phyloP scores from a whole-genome alignment of 2,888 invertebrate genomes.

The Subacronicta megacephala region DNA sequence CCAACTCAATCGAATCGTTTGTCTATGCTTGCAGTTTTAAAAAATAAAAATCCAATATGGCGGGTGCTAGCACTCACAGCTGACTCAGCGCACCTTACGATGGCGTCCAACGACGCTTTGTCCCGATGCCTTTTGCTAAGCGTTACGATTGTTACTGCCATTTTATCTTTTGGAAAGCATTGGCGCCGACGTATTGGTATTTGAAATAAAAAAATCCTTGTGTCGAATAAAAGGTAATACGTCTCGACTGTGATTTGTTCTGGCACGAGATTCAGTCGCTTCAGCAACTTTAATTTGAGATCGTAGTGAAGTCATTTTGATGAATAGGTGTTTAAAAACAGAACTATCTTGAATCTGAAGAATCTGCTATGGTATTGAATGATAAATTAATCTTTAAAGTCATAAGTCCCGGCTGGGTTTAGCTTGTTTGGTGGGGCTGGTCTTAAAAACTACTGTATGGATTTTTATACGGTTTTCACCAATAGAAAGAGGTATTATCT shows the following conservation, averaged over 20 bases:
- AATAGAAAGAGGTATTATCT: no score
- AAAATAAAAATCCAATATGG: conserved; percentile 80
- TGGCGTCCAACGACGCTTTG: conserved; percentile 65
- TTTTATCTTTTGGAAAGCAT: conserved; percentile 64
- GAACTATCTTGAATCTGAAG: no score
- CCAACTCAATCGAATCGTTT: conserved; percentile 68
- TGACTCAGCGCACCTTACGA: conserved; percentile 83
- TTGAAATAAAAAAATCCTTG: conserved; percentile 37
- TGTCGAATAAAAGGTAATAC: conserved; percentile 12
- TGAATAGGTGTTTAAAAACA: not conserved
- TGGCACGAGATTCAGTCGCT: conserved; percentile 1
- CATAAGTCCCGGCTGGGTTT: no score
- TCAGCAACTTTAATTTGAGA: not conserved
- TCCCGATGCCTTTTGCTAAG: conserved; percentile 66
- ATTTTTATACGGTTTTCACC: no score
- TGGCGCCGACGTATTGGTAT: conserved; percentile 52
- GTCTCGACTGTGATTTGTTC: conserved; percentile 11
- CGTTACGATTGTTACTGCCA: conserved; percentile 61
- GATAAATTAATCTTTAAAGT: no score
- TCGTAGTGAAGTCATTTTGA: not conserved
- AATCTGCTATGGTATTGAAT: no score
- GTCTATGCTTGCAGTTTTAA: conserved; percentile 73
- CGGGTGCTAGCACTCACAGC: conserved; percentile 74
- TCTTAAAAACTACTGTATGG: no score
- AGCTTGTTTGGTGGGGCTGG: no score